phyloP scores from a whole-genome alignment of 1,140 invertebrate genomes.

The Drosophila trapezifrons region DNA sequence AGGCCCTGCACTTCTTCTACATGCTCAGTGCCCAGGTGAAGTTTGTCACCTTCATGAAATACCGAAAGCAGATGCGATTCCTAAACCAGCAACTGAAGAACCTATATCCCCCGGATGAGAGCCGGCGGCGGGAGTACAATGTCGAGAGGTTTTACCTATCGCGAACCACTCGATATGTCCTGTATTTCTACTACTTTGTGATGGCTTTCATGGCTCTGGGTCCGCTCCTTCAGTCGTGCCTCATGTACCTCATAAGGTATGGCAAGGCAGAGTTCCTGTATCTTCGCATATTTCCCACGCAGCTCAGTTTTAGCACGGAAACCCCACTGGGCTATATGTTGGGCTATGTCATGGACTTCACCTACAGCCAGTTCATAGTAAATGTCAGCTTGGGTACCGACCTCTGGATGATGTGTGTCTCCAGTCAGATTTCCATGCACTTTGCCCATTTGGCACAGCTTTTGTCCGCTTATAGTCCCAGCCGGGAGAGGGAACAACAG shows the following conservation, averaged over 20 bases:
- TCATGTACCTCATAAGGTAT: slow-evolving; percentile 9
- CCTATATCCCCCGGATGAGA: slow-evolving; percentile 30
- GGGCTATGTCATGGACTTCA: slow-evolving; percentile 27
- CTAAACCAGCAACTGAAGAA: slow-evolving; percentile 18
- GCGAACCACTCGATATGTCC: slow-evolving; percentile 7
- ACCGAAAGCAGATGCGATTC: slow-evolving; percentile 11
- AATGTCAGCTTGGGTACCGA: slow-evolving; percentile 52
- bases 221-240: slow-evolving; percentile 25
- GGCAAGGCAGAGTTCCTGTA: slow-evolving; percentile 24
- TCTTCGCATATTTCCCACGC: slow-evolving; percentile 42
- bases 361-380: slow-evolving; percentile 39
- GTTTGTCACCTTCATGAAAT: slow-evolving; percentile 35
- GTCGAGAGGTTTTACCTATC: slow-evolving; percentile 53
- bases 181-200: slow-evolving; percentile 42
- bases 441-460: slow-evolving; percentile 39
- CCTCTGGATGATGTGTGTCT: slow-evolving; percentile 58
- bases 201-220: slow-evolving; percentile 9
- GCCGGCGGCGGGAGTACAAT: slow-evolving; percentile 5
- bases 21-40: slow-evolving; percentile 46
- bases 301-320: neutral
- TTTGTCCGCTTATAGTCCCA: slow-evolving; percentile 24
- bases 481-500: neutral
- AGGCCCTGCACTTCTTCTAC: slow-evolving; percentile 35
- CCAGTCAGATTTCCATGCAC: slow-evolving; percentile 54
- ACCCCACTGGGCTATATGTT: slow-evolving; percentile 9